phyloP scores from a whole-genome alignment of 1,140 invertebrate genomes.

The Lanistes nyassanus region DNA sequence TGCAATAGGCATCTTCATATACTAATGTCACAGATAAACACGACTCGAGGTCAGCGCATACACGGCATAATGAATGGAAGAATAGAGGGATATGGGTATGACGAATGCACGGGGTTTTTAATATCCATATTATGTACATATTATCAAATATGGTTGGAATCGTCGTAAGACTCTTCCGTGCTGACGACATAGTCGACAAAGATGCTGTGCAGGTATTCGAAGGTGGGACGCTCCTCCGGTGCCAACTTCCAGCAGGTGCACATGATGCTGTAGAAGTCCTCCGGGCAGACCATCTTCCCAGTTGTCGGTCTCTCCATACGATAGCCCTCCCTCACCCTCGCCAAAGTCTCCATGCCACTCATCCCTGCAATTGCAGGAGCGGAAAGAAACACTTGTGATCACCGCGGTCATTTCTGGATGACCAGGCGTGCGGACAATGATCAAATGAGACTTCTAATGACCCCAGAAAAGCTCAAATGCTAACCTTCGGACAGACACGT shows the following conservation, averaged over 20 bases:
- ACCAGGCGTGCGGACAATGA: too few relatives aligned
- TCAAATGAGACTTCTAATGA: too few relatives aligned
- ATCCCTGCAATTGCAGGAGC: constrained; percentile 47
- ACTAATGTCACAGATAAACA: too few relatives aligned
- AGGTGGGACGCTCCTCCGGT: constrained; percentile 94
- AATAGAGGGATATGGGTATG: too few relatives aligned
- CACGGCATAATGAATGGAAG: too few relatives aligned
- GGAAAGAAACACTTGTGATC: background rate
- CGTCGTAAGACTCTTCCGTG: constrained; percentile 86
- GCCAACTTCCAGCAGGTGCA: constrained; percentile 71
- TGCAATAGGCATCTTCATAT: too few relatives aligned
- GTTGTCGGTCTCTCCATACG: constrained; percentile 85
- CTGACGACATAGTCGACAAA: constrained; percentile 97
- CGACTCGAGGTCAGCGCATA: too few relatives aligned
- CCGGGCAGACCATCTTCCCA: constrained; percentile 75
- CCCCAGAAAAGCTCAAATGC: too few relatives aligned
- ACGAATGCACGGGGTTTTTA: too few relatives aligned
- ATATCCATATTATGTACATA: too few relatives aligned
- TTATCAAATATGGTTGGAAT: background rate
- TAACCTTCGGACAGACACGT: too few relatives aligned
- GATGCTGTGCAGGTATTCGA: constrained; percentile 95
- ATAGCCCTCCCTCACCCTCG: constrained; percentile 94
- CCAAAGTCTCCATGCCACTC: constrained; percentile 86
- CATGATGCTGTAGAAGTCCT: constrained; percentile 81
- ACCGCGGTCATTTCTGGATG: too few relatives aligned